Evolutionary conservation across 2,797 vertebrate species (phyloP), one percentile per base, ranked within the genome.

Genomic region (Crax fasciolata): DNA sequence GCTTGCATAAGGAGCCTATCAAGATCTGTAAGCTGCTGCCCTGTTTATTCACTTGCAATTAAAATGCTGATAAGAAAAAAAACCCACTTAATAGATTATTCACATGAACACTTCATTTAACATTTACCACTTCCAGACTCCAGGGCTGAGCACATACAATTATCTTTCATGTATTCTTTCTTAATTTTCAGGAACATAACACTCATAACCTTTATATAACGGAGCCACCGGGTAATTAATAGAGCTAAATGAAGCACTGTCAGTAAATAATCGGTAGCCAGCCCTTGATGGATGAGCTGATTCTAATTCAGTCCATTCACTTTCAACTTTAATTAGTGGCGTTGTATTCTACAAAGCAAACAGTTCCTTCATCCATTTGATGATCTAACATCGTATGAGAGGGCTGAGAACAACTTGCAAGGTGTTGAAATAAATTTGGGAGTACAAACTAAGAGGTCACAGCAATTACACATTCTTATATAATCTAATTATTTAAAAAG

Each of bases 251-350:
- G 75, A 96, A 96, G 76, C 7, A 17, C 82, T 94, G 90, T 72
- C 91, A 91, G 92, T 96, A 95, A 96, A 94, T 84, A 91, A 93
- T 75, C 92, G 83, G 84, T 75, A 96, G 82, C 52, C 71, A 82
- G 85, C 35, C 82, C 81, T 84, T 93, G 92, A 95, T 78, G 83
- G 89, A 97, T 95, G 76, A 96, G 44, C 94, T 88, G 82, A 92
- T 92, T 94, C 83, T 93, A 93, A 96, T 94, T 91, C 87, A 95
- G 67, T 59, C 75, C 82, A 54, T 86, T 96, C 89, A 84, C 89
- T 96, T 94, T 95, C 94, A 94, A 51, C 62, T 93, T 89, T 95
- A 92, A 96, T 95, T 86, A 94, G 83, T 57, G 79, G 83, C 82
- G 94, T 70, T 94, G 79, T 94, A 93, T 86, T 97, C 82, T 79